These are phyloP conservation scores for Nectonema munidae DNA, from an alignment of 2,888 invertebrate genomes.

Conservation along the genomic window DNA sequence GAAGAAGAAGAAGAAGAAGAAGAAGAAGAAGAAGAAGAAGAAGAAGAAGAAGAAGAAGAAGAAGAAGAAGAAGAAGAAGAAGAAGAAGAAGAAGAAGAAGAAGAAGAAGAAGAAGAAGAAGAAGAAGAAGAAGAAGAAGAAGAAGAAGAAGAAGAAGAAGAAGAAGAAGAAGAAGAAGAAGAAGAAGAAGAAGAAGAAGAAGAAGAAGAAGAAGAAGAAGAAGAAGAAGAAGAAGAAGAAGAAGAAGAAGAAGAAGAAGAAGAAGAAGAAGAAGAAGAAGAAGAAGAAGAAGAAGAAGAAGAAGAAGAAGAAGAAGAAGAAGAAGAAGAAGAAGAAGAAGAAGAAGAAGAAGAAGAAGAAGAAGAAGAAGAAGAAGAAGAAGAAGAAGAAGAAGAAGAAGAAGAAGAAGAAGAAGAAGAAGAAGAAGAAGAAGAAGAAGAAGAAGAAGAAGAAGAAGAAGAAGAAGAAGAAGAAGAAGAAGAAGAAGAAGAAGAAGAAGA, in stretches of 20 bases:
- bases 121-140: conserved; percentile 5
- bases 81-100: conserved; percentile 5
- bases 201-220: conserved; percentile 5
- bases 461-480: conserved; percentile 5
- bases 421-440: conserved; percentile 5
- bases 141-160: conserved; percentile 5
- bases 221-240: conserved; percentile 5
- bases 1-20: conserved; percentile 5
- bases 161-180: conserved; percentile 5
- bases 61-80: conserved; percentile 5
- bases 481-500: conserved; percentile 5
- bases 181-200: conserved; percentile 5
- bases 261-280: conserved; percentile 5
- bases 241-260: conserved; percentile 5
- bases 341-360: conserved; percentile 5
- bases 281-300: conserved; percentile 5
- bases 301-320: conserved; percentile 5
- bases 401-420: conserved; percentile 5
- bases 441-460: conserved; percentile 5
- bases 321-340: conserved; percentile 5
- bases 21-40: conserved; percentile 5
- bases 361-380: conserved; percentile 5
- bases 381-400: conserved; percentile 5
- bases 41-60: conserved; percentile 5
- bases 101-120: conserved; percentile 5